phyloP scores from a whole-genome alignment of 2,888 invertebrate species.

The Bhutanitis thaidina region DNA sequence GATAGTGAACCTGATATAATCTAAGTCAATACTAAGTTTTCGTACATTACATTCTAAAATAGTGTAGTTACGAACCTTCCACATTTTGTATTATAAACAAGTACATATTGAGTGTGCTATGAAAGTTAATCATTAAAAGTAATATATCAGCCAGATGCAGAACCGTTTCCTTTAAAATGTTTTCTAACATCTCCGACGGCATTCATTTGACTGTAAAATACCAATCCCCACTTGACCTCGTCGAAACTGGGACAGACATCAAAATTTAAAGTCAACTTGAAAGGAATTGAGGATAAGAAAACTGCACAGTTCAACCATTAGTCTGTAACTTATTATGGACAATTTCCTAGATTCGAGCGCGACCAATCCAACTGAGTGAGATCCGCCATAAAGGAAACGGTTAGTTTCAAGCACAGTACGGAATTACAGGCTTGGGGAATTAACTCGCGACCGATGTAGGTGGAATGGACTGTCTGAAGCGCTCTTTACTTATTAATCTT shows the following conservation, averaged over 20 bases:
- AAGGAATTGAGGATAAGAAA: conserved; percentile 48
- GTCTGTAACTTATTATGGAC: conserved; percentile 62
- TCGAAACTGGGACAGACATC: conserved; percentile 37
- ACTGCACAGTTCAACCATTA: conserved; percentile 54
- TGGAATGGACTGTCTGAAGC: conserved; percentile 36
- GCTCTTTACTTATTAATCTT: conserved; percentile 45
- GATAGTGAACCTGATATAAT: too few species aligned
- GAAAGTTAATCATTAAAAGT: not conserved
- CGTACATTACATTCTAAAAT: too few species aligned
- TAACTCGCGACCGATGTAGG: conserved; percentile 35
- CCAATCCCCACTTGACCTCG: conserved; percentile 18
- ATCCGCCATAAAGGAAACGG: conserved; percentile 63
- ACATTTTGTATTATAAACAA: too few species aligned
- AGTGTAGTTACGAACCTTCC: too few species aligned
- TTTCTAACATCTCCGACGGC: not conserved
- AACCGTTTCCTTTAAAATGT: conserved; percentile 6
- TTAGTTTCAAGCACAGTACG: conserved; percentile 44
- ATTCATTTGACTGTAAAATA: conserved; percentile 27
- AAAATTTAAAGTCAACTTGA: conserved; percentile 51
- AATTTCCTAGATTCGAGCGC: conserved; percentile 58
- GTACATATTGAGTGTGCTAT: too few species aligned
- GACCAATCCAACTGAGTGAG: conserved; percentile 69
- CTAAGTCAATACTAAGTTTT: too few species aligned
- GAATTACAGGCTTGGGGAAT: conserved; percentile 42
- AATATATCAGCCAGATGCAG: not conserved